These are phyloP conservation scores for Trichacis sp. DNA, from an alignment of 2,888 invertebrate species.

Conservation along the genomic window DNA sequence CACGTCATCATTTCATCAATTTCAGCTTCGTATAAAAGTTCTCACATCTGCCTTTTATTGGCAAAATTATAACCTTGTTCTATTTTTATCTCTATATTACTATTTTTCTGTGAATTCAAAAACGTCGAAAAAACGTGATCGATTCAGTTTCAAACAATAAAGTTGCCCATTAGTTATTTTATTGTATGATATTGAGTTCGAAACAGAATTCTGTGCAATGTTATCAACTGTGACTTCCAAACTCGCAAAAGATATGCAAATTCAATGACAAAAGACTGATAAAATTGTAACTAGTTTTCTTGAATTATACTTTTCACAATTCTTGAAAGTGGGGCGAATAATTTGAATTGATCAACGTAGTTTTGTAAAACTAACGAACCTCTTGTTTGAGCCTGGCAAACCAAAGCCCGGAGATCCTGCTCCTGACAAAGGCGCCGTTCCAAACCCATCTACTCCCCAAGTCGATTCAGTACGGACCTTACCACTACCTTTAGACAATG, in stretches of 20 bases:
- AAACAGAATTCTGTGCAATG: too few relatives aligned
- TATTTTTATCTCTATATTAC: too few relatives aligned
- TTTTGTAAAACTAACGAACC: constrained; percentile 19
- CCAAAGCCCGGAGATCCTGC: constrained; percentile 8
- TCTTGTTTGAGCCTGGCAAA: constrained; percentile 20
- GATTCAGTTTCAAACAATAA: too few relatives aligned
- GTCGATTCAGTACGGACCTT: constrained; percentile 7
- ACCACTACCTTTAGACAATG: constrained; percentile 6
- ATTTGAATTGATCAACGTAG: constrained; percentile 19
- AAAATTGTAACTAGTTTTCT: background rate
- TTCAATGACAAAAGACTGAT: background rate
- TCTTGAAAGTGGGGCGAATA: constrained; percentile 9
- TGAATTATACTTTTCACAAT: background rate
- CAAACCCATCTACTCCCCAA: constrained; percentile 11
- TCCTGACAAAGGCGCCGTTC: constrained; percentile 15
- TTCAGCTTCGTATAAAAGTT: background rate
- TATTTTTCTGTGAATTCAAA: too few relatives aligned
- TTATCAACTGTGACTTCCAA: too few relatives aligned
- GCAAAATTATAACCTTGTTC: too few relatives aligned
- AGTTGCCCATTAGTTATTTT: too few relatives aligned
- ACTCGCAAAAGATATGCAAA: background rate
- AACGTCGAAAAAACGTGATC: too few relatives aligned
- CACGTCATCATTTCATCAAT: constrained; percentile 11
- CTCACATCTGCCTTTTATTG: too few relatives aligned
- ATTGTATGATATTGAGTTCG: too few relatives aligned